Evolutionary conservation across 2,113 vertebrate species (phyloP).

Genomic region (Phylloscopus trochilus): DNA sequence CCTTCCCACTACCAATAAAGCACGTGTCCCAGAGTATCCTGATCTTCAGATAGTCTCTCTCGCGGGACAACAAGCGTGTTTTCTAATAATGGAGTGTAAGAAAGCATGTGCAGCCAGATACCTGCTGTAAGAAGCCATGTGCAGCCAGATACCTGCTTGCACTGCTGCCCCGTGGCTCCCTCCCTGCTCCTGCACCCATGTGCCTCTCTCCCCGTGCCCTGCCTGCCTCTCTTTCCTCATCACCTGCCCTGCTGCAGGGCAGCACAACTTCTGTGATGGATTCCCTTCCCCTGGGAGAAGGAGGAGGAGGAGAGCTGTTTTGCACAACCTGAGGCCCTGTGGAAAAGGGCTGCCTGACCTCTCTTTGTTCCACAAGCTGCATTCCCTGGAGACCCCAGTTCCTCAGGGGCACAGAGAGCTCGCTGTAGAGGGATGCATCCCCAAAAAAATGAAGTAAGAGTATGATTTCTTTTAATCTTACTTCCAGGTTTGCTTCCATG

Average conservation of each 20-base stretch:
- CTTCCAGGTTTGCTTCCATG: background rate
- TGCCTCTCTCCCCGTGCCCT: fast-evolving
- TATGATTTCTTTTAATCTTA: background rate
- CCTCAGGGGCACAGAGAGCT: background rate
- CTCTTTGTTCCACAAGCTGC: background rate
- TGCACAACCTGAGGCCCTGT: fast-evolving
- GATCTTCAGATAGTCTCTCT: too few species aligned
- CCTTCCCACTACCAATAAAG: too few species aligned
- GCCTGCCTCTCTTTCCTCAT: background rate
- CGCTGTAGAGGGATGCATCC: background rate
- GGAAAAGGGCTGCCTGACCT: background rate
- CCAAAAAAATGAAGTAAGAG: background rate
- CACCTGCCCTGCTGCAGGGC: fast-evolving
- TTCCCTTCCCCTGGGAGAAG: background rate
- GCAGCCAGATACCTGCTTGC: background rate
- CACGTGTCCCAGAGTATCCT: too few species aligned
- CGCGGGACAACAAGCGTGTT: too few species aligned
- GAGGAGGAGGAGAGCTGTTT: background rate
- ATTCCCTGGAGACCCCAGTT: background rate
- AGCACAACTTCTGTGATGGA: background rate
- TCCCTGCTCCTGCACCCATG: background rate
- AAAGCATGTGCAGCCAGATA: too few species aligned
- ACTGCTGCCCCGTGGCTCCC: background rate
- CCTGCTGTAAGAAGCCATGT: background rate
- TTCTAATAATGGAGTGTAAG: too few species aligned